Conservation (phyloP, 1,140 invertebrate species). For the Lethocerus indicus region DNA sequence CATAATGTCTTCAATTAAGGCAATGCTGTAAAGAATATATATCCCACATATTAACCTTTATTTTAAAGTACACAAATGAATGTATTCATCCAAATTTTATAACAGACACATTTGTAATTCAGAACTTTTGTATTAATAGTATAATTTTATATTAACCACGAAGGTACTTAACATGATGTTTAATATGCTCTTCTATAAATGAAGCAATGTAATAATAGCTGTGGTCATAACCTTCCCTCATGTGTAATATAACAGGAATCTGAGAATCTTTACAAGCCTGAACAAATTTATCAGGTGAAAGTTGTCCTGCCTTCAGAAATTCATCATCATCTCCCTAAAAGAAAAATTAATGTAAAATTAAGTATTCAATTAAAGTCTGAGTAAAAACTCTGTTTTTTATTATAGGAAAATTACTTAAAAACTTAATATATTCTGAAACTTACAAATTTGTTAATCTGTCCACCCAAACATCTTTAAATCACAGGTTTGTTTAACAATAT, state of each 20-base stretch:
- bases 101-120: too few species aligned
- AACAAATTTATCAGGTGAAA: conserved; percentile 75
- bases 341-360: neutral
- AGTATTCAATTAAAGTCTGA: neutral
- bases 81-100: too few species aligned
- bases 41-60: too few species aligned
- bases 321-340: conserved; percentile 62
- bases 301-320: conserved; percentile 59
- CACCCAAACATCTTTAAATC: too few species aligned
- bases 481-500: too few species aligned
- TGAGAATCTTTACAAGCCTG: conserved; percentile 47
- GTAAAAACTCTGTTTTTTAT: neutral
- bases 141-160: too few species aligned
- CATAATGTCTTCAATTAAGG: too few species aligned
- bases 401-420: neutral
- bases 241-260: conserved; percentile 51
- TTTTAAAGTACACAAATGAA: too few species aligned
- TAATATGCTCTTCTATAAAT: conserved; percentile 88
- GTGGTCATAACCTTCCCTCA: conserved; percentile 61
- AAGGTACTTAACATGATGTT: conserved; percentile 53
- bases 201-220: conserved; percentile 89
- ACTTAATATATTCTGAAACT: neutral
- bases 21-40: too few species aligned
- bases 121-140: too few species aligned
- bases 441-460: too few species aligned